phyloP scores from a whole-genome alignment of 2,888 invertebrate genomes.

The Periphyllus acericola region DNA sequence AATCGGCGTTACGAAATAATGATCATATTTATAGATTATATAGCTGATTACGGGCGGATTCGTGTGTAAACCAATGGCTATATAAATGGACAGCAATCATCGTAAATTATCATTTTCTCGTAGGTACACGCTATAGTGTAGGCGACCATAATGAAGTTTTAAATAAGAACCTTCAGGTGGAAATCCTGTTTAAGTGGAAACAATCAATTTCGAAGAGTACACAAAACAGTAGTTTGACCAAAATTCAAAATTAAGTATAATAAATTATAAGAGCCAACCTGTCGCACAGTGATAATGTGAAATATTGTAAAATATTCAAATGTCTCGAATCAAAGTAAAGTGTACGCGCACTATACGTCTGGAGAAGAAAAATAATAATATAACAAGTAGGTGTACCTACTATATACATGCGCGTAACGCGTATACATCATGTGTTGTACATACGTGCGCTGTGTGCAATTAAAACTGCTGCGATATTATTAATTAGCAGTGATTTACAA shows the following conservation, averaged over 20 bases:
- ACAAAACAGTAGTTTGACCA: slow-evolving; percentile 50
- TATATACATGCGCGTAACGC: not conserved
- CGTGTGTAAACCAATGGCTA: slow-evolving; percentile 14
- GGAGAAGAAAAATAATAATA: not conserved
- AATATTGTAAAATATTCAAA: not conserved
- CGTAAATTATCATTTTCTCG: slow-evolving; percentile 52
- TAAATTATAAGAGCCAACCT: slow-evolving; percentile 45
- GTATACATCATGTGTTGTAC: no score
- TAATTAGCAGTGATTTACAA: not conserved
- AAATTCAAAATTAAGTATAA: slow-evolving; percentile 46
- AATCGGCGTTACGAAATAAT: not conserved
- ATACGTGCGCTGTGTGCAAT: not conserved
- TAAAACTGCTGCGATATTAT: not conserved
- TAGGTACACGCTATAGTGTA: slow-evolving; percentile 28
- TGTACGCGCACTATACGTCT: not conserved
- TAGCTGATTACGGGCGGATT: not conserved
- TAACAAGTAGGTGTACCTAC: not conserved
- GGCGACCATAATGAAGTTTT: slow-evolving; percentile 48
- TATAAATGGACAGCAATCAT: slow-evolving; percentile 45
- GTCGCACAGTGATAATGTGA: slow-evolving; percentile 11
- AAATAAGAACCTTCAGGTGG: slow-evolving; percentile 57
- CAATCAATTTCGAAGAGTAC: slow-evolving; percentile 21
- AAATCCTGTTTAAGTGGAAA: slow-evolving; percentile 60
- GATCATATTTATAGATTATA: not conserved
- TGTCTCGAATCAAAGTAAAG: not conserved